phyloP scores from a whole-genome alignment of 2,888 invertebrate species.

The Philopedon plagiatum region DNA sequence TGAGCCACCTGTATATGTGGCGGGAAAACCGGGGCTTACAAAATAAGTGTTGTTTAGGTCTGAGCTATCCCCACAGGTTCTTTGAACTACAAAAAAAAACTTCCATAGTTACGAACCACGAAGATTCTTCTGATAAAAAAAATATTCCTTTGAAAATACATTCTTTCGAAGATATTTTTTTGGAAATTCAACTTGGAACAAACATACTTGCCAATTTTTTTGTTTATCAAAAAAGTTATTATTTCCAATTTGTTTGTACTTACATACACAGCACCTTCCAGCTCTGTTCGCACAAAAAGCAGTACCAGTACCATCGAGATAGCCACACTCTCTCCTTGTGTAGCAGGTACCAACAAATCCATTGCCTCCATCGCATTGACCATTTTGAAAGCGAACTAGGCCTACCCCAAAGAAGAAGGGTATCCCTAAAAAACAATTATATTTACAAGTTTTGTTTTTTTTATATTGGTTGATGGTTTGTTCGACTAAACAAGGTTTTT shows the following conservation, averaged over 20 bases:
- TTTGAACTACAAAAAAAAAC: constrained; percentile 73
- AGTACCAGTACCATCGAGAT: constrained; percentile 78
- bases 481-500: no score
- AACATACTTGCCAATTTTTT: no score
- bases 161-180: no score
- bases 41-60: constrained; percentile 88
- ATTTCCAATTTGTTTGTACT: constrained; percentile 62
- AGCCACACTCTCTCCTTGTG: constrained; percentile 80
- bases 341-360: constrained; percentile 82
- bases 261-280: constrained; percentile 88
- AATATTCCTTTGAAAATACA: no score
- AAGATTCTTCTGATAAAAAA: no score
- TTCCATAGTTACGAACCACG: no score
- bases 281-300: constrained; percentile 80
- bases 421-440: constrained; percentile 36
- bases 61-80: constrained; percentile 79
- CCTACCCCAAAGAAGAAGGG: constrained; percentile 62
- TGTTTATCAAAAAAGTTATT: no score
- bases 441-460: no score
- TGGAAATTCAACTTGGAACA: no score
- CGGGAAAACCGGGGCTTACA: constrained; percentile 83
- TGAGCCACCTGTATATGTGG: constrained; percentile 77
- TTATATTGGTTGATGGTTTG: no score
- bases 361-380: constrained; percentile 76
- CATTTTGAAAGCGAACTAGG: constrained; percentile 81